Base-by-base conservation (phyloP, 35 echinoderm and acorn worm species). In the Stichopus chloronotus region DNA sequence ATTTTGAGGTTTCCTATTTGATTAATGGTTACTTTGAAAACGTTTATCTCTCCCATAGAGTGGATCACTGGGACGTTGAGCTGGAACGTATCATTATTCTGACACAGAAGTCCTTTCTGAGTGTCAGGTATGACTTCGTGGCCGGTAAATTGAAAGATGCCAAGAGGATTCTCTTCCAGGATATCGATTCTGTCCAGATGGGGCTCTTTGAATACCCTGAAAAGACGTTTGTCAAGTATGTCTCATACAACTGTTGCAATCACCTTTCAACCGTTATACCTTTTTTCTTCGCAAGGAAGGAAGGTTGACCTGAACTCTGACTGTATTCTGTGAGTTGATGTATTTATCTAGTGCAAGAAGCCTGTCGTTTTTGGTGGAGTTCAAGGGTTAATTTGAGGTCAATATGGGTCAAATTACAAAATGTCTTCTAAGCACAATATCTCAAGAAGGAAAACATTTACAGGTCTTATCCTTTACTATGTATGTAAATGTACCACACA, bases 21-120 rank as follows among this genome's bases (percentile, higher is more conserved):
- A 43, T 43, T 43, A 43, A 43, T 43, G 1, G 30, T 43, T 43
- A 43, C 30, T 43, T 43, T 43, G 30, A 3, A 43, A 43, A 43
- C 30, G 30, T 43, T 43, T 58, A 3, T 60, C 57, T 74, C 52
- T 63, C 60, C 4, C 14, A 4, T 59, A 94, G 92, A 76, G 87
- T 99, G 86, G 97, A 99, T 74, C 97, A 99, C 72, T 96, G 95
- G 97, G 97, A 96, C 65, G 93, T 96, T 43, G 97, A 99, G 90
- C 95, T 95, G 58, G 95, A 99, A 63, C 92, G 92, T 1, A 72
- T 99, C 14, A 78, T 91, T 43, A 91, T 96, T 14, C 30, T 99
- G 55, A 95, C 95, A 3, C 87, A 95, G 16, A 95, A 96, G 74
- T 92, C 77, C 20, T 17, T 99, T 10, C 78, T 95, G 30, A 55